Evolutionary conservation across 1,140 invertebrate genomes (phyloP).

Genomic region (Trachymyrmex cornetzi): DNA sequence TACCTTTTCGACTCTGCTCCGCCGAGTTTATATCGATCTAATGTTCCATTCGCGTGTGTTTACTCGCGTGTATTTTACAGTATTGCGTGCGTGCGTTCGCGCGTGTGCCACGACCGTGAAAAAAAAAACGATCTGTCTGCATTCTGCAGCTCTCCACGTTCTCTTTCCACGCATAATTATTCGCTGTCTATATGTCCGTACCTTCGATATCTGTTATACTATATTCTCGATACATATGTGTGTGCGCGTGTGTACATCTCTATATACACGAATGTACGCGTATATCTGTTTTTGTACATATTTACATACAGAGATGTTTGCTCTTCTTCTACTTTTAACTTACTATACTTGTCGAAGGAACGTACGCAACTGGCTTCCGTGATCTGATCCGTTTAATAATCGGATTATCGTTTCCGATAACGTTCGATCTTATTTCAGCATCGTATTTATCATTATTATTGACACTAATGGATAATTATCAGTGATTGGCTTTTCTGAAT

Average conservation of each 20-base stretch:
- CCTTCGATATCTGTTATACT: slow-evolving; percentile 68
- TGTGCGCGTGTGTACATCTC: slow-evolving; percentile 56
- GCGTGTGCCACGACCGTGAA: slow-evolving; percentile 44
- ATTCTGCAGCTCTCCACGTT: slow-evolving; percentile 63
- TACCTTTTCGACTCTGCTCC: not conserved
- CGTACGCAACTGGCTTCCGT: slow-evolving; percentile 62
- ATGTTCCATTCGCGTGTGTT: not conserved
- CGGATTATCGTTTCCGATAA: not conserved
- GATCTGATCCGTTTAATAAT: not conserved
- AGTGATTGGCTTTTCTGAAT: not conserved
- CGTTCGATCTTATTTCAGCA: not conserved
- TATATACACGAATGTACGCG: slow-evolving; percentile 67
- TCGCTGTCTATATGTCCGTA: slow-evolving; percentile 63
- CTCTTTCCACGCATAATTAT: slow-evolving; percentile 70
- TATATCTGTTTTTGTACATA: slow-evolving; percentile 34
- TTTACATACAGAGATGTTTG: slow-evolving; percentile 60
- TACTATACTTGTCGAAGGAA: slow-evolving; percentile 72
- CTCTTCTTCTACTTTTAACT: slow-evolving; percentile 60
- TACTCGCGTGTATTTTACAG: not conserved
- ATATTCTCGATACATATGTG: slow-evolving; percentile 64
- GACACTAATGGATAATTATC: not conserved
- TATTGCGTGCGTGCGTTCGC: slow-evolving; percentile 62
- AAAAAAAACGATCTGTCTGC: slow-evolving; percentile 14
- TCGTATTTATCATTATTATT: not conserved
- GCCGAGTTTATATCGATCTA: slow-evolving; percentile 13